These are phyloP conservation scores for Pitangus sulphuratus DNA, from an alignment of 2,797 vertebrate genomes.

Conservation along the genomic window DNA sequence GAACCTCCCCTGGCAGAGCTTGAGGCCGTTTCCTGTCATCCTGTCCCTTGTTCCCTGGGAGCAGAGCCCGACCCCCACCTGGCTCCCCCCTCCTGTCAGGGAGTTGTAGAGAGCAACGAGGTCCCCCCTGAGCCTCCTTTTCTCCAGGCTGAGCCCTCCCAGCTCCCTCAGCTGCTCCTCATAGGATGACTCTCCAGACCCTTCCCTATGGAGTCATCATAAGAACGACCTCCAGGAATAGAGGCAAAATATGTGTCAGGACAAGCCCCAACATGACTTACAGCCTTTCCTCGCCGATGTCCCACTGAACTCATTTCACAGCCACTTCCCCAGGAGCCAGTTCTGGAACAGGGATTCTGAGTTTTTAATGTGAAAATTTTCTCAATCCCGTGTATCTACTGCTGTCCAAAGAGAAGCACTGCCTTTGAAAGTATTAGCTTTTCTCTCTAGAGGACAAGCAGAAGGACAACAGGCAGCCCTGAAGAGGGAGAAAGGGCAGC, in stretches of 20 bases:
- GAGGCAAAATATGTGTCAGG: not conserved
- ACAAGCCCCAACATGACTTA: accelerated
- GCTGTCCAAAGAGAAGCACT: not conserved
- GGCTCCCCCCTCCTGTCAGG: not conserved
- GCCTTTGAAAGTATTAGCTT: not conserved
- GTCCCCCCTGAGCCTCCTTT: not conserved
- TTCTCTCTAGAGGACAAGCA: not conserved
- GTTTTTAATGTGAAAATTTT: not conserved
- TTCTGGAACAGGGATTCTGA: not conserved
- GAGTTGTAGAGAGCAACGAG: not conserved
- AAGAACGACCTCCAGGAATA: not conserved
- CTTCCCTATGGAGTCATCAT: not conserved
- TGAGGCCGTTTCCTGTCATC: not conserved
- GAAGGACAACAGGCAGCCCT: not conserved
- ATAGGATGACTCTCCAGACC: not conserved
- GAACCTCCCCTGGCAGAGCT: not conserved
- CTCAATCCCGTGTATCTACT: not conserved
- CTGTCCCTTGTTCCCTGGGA: not conserved
- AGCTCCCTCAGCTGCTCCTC: not conserved
- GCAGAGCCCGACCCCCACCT: accelerated
- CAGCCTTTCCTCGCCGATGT: not conserved
- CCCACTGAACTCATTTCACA: not conserved
- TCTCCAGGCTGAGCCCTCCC: not conserved
- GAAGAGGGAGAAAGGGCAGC: not conserved
- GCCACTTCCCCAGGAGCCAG: not conserved